Conservation (phyloP, 2,797 vertebrate species). For the Myotis myotis region DNA sequence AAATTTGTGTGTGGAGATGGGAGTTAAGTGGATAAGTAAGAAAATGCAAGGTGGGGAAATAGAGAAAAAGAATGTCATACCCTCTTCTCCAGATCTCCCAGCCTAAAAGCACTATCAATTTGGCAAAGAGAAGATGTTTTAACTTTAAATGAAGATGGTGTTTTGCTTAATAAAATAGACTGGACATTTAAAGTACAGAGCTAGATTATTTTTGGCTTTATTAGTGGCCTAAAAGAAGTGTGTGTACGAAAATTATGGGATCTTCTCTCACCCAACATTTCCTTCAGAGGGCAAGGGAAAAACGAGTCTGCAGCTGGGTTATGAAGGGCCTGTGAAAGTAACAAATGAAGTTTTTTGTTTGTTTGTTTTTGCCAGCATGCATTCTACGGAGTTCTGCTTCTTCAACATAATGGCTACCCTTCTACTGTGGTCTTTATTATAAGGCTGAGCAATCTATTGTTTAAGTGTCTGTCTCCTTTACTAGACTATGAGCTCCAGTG, state of each 20-base stretch:
- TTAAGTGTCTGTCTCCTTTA: background rate
- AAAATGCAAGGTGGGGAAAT: background rate
- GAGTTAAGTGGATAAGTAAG: background rate
- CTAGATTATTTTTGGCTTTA: constrained; percentile 7
- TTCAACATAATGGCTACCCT: background rate
- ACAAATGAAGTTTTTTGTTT: background rate
- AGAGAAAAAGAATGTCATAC: background rate
- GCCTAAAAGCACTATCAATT: background rate
- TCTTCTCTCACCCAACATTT: background rate
- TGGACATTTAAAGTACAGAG: background rate
- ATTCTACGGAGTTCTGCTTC: background rate
- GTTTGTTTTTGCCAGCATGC: background rate
- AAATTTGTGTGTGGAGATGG: background rate
- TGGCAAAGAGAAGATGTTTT: background rate
- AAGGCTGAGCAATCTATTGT: background rate
- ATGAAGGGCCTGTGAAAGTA: background rate
- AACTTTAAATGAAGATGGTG: constrained; percentile 9
- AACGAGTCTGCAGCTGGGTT: background rate
- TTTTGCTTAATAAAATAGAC: background rate
- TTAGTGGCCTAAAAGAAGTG: background rate
- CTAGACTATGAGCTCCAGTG: background rate
- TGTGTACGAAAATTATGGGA: background rate
- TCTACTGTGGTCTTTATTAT: background rate
- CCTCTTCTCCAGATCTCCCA: background rate
- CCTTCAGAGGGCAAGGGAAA: constrained; percentile 2